Evolutionary conservation across 2,113 vertebrate species (phyloP), one percentile per base, ranked within the genome.

Genomic region (Psophia crepitans): DNA sequence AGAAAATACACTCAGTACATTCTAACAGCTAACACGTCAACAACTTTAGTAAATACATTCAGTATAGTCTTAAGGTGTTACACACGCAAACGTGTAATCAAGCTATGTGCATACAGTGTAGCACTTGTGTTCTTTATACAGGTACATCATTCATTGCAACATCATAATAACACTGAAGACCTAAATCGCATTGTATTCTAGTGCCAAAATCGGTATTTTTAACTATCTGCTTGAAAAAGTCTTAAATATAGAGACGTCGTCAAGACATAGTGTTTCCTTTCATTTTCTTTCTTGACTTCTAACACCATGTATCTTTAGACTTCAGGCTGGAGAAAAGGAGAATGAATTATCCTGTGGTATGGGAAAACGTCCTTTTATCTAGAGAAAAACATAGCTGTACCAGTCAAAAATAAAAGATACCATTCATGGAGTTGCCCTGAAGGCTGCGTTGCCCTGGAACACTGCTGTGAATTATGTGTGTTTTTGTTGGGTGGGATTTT

Each of bases 331-430:
- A 63, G 43, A 41, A 75, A 86, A 71, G 27, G 11, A 9, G 28
- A 77, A 71, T 51, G 23, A 80, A 70, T 41, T 78, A 4, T 58
- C 28, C 68, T 58, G 22, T 74, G 51, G 5, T 63, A 35, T 84
- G 68, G 69, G 73, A 87, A 92, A 90, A 78, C 56, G 16, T 54
- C 24, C 3, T 49, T 89, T 81, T 94, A 95, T 90, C 88, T 95
- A 35, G 54, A 89, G 58, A 74, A 95, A 88, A 93, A 90, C 68
- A 86, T 64, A 86, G 23, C 64, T 63, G 23, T 92, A 41, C 54
- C 54, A 48, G 44, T 89, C 68, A 63, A 63, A 94, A 93, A 58
- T 70, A 61, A 77, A 84, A 74, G n/a, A 63, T 33, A 49, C 6
- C 3, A 41, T 86, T 91, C 61, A 58, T 13, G 12, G 85, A 65